Evolutionary conservation across 2,797 vertebrate genomes (phyloP), one percentile per base, ranked within the genome.

Genomic region (Alfaro cultratus): DNA sequence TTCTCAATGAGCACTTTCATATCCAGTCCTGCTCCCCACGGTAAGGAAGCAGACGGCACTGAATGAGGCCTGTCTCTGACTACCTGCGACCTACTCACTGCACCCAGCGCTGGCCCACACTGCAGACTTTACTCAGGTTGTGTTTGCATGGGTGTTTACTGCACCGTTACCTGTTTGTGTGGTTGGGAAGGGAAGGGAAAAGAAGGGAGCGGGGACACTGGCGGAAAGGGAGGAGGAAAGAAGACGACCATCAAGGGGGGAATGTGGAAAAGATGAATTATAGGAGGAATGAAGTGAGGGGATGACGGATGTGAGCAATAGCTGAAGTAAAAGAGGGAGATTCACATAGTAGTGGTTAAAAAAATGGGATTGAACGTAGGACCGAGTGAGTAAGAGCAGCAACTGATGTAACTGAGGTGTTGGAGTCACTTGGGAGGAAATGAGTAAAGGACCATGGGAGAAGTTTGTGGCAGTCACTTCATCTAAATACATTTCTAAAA

Each of bases 1-100:
- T 82, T 73, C 89, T 94, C 87, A 94, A 93, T 92, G 93, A 91
- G 83, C 80, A 94, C 92, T 93, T 93, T 93, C 91, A 94, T 93
- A 93, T 84, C 81, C 88, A 74, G 78, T 76, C 51, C 72, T 68
- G 39, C 87, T 85, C 84, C 79, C 83, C 73, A 71, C 51, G 73
- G 84, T 74, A 68, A 53, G 80, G 79, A 78, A 87, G 89, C 83
- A 91, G 91, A 90, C 81, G 8, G 85, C 74, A 88, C 89, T 92
- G 89, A 94, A 86, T 90, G 91, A 85, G 79, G 82, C 82, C 90
- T 92, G 91, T 93, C 88, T 93, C 49, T 80, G 43, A 73, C 39
- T 91, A 90, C 88, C 87, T 92, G 92, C 86, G 86, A 87, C 86
- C 76, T 77, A 72, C 68, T 85, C 85, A 85, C 80, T 75, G 72